phyloP scores from a whole-genome alignment of 2,797 vertebrate genomes.

The Myotis pilosus region DNA sequence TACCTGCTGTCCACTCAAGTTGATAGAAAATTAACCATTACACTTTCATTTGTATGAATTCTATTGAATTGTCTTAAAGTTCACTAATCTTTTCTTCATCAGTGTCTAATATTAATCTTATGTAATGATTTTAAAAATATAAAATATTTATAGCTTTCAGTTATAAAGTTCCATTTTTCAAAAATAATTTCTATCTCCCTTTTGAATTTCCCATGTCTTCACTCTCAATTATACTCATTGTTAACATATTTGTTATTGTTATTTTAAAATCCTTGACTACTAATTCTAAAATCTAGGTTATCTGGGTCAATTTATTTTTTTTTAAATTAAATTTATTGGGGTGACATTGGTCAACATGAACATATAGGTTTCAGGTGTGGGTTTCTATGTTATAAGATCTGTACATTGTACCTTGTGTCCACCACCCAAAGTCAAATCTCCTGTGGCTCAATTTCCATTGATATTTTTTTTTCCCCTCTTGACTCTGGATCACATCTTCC shows the following conservation, averaged over 20 bases:
- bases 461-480: background rate
- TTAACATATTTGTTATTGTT: background rate
- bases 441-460: background rate
- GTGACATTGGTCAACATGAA: too few relatives aligned
- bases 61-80: background rate
- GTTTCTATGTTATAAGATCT: too few relatives aligned
- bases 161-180: background rate
- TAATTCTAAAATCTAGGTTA: constrained; percentile 1
- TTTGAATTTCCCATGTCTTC: background rate
- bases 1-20: background rate
- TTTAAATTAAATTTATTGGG: too few relatives aligned
- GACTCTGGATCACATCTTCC: background rate
- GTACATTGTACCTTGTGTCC: too few relatives aligned
- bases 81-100: background rate
- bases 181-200: background rate
- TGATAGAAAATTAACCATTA: background rate
- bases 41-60: background rate
- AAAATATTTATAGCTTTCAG: background rate
- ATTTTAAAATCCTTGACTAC: background rate
- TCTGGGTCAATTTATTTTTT: background rate
- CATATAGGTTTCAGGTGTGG: too few relatives aligned
- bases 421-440: too few relatives aligned
- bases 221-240: background rate
- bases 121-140: background rate
- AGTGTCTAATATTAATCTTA: background rate